Evolutionary conservation across 2,888 invertebrate genomes (phyloP), one percentile per base, ranked within the genome.

Genomic region (Drosophila planitibia): DNA sequence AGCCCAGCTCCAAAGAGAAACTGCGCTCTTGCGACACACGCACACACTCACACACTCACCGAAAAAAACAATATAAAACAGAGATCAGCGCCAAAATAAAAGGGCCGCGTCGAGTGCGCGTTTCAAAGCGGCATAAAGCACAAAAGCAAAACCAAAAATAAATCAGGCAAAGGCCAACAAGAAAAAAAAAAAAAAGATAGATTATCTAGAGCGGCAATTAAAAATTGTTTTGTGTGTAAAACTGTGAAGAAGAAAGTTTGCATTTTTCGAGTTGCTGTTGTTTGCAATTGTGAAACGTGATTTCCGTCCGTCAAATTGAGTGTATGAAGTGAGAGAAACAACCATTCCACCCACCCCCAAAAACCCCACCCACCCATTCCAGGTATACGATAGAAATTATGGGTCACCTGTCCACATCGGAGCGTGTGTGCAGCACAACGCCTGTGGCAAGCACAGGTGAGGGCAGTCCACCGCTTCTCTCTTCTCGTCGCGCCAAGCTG

Each of bases 371-470:
- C 49, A 64, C 37, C 32, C 39, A 33, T 54, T 30, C 33, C 63
- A 58, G 44, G 52, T n/a, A 44, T 10, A 28, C 52, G 16, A 47
- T 25, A 4, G 16, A 47, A 47, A 82, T 84, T 82, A 93, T 93
- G 93, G 93, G 93, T 83, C 93, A 93, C 61, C 77, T 92, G 70
- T 90, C 93, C 59, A 91, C 90, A 52, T 86, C 92, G 72, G 93
- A 92, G 79, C 91, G 91, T 52, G 90, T 92, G 73, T 91, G 92
- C 83, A 90, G 87, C 64, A 83, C 81, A 44, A 67, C 85, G 59
- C 79, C 87, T n/a, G 74, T 81, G 61, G 53, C 79, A 65, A 83
- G 77, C 74, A 75, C 74, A 35, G 81, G 71, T 6, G 81, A 84
- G 16, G 72, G 70, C 19, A 86, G 87, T 70, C 87, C 87, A 16